phyloP scores from a whole-genome alignment of 2,113 vertebrate genomes.

The Holacanthus passer region DNA sequence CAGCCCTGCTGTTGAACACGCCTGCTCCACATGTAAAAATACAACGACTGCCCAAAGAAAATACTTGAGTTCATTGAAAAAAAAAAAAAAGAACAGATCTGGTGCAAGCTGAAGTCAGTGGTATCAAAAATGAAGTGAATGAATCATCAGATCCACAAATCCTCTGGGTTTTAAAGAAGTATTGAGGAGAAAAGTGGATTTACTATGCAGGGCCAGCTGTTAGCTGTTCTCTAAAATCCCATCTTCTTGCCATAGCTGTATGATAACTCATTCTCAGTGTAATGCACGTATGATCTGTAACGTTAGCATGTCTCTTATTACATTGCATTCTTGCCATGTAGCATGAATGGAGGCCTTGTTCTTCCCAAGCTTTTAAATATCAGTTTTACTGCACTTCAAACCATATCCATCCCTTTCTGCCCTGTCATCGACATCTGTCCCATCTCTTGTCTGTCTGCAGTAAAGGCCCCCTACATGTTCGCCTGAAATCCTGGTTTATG shows the following conservation, averaged over 20 bases:
- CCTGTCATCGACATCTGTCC: slow-evolving; percentile 67
- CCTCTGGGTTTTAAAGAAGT: slow-evolving; percentile 43
- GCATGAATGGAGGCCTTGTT: slow-evolving; percentile 62
- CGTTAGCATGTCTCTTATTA: slow-evolving; percentile 31
- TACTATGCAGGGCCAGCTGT: slow-evolving; percentile 16
- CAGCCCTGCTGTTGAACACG: slow-evolving; percentile 75
- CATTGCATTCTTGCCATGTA: neutral
- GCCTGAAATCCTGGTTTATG: slow-evolving; percentile 66
- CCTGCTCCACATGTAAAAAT: slow-evolving; percentile 81
- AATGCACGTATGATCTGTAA: slow-evolving; percentile 11
- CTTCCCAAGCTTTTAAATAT: slow-evolving; percentile 48
- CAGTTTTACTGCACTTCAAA: slow-evolving; percentile 52
- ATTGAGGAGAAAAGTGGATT: slow-evolving; percentile 35
- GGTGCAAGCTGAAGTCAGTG: slow-evolving; percentile 66
- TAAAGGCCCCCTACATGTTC: slow-evolving; percentile 44
- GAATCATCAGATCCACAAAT: slow-evolving; percentile 53
- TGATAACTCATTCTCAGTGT: neutral
- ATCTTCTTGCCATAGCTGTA: neutral
- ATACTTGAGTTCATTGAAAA: slow-evolving; percentile 69
- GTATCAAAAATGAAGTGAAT: slow-evolving; percentile 45
- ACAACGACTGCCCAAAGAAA: slow-evolving; percentile 80
- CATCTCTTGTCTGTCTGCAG: slow-evolving; percentile 58
- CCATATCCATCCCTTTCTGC: slow-evolving; percentile 43
- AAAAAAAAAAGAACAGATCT: slow-evolving; percentile 16
- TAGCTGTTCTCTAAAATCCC: slow-evolving; percentile 8